These are phyloP conservation scores for Armadillidium nasatum DNA, from an alignment of 1,140 invertebrate genomes.

Conservation along the genomic window DNA sequence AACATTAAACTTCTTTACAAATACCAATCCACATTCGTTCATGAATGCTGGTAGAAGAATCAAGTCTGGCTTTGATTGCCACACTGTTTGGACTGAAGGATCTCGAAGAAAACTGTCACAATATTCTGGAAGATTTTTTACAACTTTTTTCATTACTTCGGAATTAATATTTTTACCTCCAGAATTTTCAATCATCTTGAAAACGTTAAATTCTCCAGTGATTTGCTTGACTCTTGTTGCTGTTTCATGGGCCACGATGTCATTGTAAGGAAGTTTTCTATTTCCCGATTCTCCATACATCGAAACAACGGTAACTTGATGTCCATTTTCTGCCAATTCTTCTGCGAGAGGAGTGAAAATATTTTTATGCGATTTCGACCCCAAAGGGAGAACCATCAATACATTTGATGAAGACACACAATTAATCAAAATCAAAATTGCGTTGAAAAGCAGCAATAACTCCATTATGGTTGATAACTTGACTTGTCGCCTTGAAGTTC, in stretches of 20 bases:
- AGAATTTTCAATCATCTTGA: constrained; percentile 35
- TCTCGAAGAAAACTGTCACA: constrained; percentile 42
- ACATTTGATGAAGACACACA: constrained; percentile 31
- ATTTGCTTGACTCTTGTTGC: constrained; percentile 29
- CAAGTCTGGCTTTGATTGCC: constrained; percentile 46
- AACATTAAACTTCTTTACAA: constrained; percentile 55
- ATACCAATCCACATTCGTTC: constrained; percentile 47
- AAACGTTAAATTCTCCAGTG: constrained; percentile 41
- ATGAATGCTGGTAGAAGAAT: constrained; percentile 47
- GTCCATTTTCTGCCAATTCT: constrained; percentile 56
- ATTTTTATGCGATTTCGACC: constrained; percentile 54
- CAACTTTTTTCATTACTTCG: constrained; percentile 39
- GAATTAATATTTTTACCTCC: constrained; percentile 33
- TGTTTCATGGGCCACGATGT: constrained; percentile 39
- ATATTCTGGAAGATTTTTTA: constrained; percentile 39
- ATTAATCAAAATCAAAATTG: constrained; percentile 7
- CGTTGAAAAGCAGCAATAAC: not conserved
- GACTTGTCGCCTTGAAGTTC: not conserved
- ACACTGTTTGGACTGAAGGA: constrained; percentile 35
- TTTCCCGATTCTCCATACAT: constrained; percentile 32
- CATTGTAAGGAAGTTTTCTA: constrained; percentile 46
- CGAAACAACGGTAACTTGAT: constrained; percentile 59
- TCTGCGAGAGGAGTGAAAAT: constrained; percentile 51
- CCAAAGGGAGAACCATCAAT: constrained; percentile 39
- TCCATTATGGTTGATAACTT: constrained; percentile 6